Base-by-base conservation (phyloP, 2,113 vertebrate species). In the Kryptolebias marmoratus region DNA sequence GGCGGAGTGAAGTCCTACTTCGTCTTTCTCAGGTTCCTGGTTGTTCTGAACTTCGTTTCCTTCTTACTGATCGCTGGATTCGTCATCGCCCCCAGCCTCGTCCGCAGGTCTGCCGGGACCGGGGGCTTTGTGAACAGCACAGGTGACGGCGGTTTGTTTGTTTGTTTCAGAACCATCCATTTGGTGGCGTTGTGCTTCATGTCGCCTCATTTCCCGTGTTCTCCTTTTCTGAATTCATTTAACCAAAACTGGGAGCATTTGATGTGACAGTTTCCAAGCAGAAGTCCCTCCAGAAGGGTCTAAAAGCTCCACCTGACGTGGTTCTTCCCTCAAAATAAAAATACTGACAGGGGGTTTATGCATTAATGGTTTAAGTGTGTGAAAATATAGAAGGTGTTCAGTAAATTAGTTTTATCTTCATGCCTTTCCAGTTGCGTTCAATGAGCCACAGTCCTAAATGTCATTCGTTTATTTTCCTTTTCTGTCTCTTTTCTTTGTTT, bases 1-100 rank as follows among this genome's bases (percentile, higher is more conserved):
- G 94, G 94, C 0, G 96, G 96, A 10, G 96, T 96, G 12, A 84
- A 93, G 75, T 95, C 95, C 47, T 97, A 95, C 82, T 97, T 97
- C 78, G 68, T 91, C 27, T 95, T 96, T 67, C 89, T 96, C 64
- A 89, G 95, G 4, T 97, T 97, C 83, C 87, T 97, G 83, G 94
- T 97, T 28, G 52, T 96, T 11, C 93, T 97, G 13, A 96, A 96
- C 85, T 86, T 94, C 62, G 71, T 94, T 53, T 95, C 95, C 1
- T 95, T 92, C 2, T 75, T 95, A 44, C 75, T 96, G 13, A 90
- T 91, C 3, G 91, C 80, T 49, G 93, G 80, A 4, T 94, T 95
- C 7, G 92, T 96, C 70, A 70, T 95, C 60, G 79, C 93, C 75
- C 95, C 94, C 80, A 95, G 86, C 64, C 77, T 93, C 14, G 82